Conservation (phyloP, 2,113 vertebrate species). For the Thomomys bottae region DNA sequence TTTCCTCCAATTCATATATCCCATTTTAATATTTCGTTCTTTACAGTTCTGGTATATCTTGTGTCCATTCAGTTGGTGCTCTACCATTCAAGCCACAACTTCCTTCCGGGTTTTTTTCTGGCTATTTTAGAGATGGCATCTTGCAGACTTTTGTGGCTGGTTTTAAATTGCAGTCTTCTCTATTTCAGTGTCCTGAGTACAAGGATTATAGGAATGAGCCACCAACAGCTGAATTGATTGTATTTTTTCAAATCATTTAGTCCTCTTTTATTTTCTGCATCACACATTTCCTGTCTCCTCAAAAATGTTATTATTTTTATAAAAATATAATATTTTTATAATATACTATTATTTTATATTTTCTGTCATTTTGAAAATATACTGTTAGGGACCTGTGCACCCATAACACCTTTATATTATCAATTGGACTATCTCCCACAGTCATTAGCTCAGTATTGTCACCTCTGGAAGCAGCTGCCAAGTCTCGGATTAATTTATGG, state of each 20-base stretch:
- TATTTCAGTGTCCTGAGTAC: too few relatives aligned
- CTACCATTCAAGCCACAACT: too few relatives aligned
- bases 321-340: too few relatives aligned
- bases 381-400: background rate
- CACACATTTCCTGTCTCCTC: background rate
- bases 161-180: too few relatives aligned
- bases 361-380: background rate
- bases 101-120: too few relatives aligned
- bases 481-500: background rate
- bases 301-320: constrained; percentile 13
- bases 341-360: background rate
- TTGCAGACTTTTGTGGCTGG: too few relatives aligned
- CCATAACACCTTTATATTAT: background rate
- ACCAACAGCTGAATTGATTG: background rate
- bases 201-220: too few relatives aligned
- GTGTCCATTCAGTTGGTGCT: too few relatives aligned
- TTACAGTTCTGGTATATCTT: too few relatives aligned
- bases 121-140: too few relatives aligned
- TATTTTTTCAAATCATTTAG: background rate
- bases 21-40: too few relatives aligned
- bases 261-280: background rate
- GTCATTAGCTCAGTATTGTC: background rate
- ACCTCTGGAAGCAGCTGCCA: background rate
- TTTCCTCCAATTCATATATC: background rate
- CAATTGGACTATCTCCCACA: background rate